A percentile compares a stretch with the other conserved stretches of the same genome.
phyloP scores from a whole-genome alignment of 1,140 invertebrate genomes.

The Sitobion miscanthi region DNA sequence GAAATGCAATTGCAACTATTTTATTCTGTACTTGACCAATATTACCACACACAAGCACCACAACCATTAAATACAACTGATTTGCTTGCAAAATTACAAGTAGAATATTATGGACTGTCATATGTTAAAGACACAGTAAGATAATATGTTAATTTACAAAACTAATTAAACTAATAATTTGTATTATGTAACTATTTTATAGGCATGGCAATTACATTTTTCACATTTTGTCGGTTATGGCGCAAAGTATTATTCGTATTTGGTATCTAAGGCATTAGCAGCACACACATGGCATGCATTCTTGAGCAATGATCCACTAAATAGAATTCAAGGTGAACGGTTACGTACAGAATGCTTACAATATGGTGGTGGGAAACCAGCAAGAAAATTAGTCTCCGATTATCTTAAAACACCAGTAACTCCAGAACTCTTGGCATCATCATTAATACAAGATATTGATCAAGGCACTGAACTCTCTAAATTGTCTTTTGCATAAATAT shows the following conservation, averaged over 20 bases:
- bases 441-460: slow-evolving; percentile 66
- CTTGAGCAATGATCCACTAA: slow-evolving; percentile 85
- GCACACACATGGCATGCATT: slow-evolving; percentile 91
- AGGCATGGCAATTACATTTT: slow-evolving; percentile 96
- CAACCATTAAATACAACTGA: slow-evolving; percentile 73
- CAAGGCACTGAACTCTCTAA: slow-evolving; percentile 22
- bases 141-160: slow-evolving; percentile 59
- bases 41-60: slow-evolving; percentile 75
- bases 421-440: slow-evolving; percentile 66
- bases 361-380: slow-evolving; percentile 88
- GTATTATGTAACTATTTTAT: slow-evolving; percentile 57
- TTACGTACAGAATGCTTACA: slow-evolving; percentile 80
- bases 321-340: slow-evolving; percentile 74
- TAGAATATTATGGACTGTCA: slow-evolving; percentile 83
- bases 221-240: slow-evolving; percentile 97
- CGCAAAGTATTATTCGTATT: slow-evolving; percentile 97
- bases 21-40: slow-evolving; percentile 88
- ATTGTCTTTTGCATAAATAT: neutral
- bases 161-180: slow-evolving; percentile 25
- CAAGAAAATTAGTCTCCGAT: slow-evolving; percentile 74
- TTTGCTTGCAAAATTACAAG: slow-evolving; percentile 80
- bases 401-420: slow-evolving; percentile 75
- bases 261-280: slow-evolving; percentile 91
- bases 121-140: slow-evolving; percentile 85
- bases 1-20: slow-evolving; percentile 93